Evolutionary conservation across 2,888 invertebrate species (phyloP), one percentile per base, ranked within the genome.

Genomic region (Phragmatobia fuliginosa): DNA sequence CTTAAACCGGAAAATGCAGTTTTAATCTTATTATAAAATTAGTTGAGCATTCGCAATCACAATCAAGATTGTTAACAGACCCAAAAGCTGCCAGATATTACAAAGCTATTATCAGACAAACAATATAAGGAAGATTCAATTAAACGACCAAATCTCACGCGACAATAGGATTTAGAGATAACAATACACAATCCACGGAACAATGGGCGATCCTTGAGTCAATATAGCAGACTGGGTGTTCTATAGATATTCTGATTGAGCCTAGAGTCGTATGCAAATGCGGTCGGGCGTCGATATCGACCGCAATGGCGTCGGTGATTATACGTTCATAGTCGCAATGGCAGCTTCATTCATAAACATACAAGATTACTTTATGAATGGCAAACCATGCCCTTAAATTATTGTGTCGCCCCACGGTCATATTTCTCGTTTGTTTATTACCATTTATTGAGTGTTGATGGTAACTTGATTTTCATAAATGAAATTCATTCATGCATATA

Each of bases 271-370:
- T 87, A 93, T 94, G 93, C 90, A 93, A 94, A 93, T 92, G 87
- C 81, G 84, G 82, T 74, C 85, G 81, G 74, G 86, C 86, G 87
- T 85, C 81, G 87, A 87, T 88, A 88, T 88, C 90, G 87, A 88
- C 85, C 82, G 89, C 88, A 88, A 88, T 89, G 88, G 90, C 90
- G 91, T 86, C 90, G 86, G 88, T 92, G 93, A 93, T 94, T 92
- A 91, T 87, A 88, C 88, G 88, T 86, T 89, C 88, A 74, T 81
- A 76, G 79, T 80, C 73, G 73, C 66, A 73, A 71, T 87, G 87
- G 85, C 85, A 83, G 88, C 88, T 92, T 91, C 94, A 95, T 95
- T 95, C 94, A 95, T 93, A 94, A 94, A 91, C 90, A 90, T 91
- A 88, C 88, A 82, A 89, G 88, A 90, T 88, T 88, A 85, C 87